Percentiles rank a stretch among this genome's conserved stretches.
phyloP scores from a whole-genome alignment of 2,797 vertebrate species.

The Notolabrus celidotus region DNA sequence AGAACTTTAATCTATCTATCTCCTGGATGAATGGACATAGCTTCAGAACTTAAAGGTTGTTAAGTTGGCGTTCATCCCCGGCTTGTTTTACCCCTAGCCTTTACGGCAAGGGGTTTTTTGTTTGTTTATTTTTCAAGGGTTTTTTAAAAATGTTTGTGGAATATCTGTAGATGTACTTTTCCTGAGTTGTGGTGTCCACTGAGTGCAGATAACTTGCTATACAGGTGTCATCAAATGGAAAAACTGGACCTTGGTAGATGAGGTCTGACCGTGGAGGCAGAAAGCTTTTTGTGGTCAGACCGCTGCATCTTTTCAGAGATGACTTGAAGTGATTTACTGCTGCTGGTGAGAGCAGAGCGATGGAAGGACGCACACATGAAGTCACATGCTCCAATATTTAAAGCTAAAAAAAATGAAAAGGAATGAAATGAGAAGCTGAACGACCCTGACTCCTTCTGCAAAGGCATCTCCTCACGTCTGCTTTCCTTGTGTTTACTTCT shows the following conservation, averaged over 20 bases:
- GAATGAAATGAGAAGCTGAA: slow-evolving; percentile 40
- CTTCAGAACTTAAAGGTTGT: neutral
- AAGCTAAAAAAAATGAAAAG: slow-evolving; percentile 28
- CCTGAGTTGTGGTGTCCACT: neutral
- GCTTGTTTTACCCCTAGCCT: neutral
- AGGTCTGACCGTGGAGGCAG: slow-evolving; percentile 29
- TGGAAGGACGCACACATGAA: slow-evolving; percentile 45
- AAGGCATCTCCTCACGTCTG: too few relatives aligned
- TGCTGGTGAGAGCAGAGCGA: slow-evolving; percentile 39
- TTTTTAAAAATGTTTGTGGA: neutral
- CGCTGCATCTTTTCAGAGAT: slow-evolving; percentile 51
- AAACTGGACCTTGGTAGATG: slow-evolving; percentile 37
- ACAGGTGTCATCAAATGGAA: slow-evolving; percentile 7
- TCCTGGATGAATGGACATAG: too few relatives aligned
- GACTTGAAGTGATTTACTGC: slow-evolving; percentile 58
- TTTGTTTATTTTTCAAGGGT: too few relatives aligned
- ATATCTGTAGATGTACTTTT: neutral
- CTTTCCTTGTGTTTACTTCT: slow-evolving; percentile 1
- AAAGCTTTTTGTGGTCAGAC: slow-evolving; percentile 40
- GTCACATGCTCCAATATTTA: slow-evolving; percentile 51
- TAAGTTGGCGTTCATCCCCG: neutral
- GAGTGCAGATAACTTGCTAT: slow-evolving; percentile 1
- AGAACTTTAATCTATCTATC: too few relatives aligned
- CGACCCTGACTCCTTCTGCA: slow-evolving; percentile 25
- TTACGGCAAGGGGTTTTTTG: too few relatives aligned